Evolutionary conservation across 2,888 invertebrate species (phyloP).

Genomic region (Rhaphigaster nebulosa): DNA sequence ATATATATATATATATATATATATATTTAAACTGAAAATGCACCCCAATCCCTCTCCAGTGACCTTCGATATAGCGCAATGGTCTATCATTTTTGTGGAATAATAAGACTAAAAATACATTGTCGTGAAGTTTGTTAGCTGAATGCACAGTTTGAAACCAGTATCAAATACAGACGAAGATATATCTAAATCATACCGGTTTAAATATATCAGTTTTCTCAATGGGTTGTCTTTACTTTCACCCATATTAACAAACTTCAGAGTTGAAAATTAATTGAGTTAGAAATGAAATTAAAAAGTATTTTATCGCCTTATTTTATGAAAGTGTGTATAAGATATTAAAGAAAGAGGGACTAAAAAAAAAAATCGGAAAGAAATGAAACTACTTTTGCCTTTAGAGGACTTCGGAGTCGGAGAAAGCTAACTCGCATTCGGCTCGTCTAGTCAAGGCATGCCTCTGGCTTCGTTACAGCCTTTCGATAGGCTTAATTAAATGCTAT

Average conservation of each 20-base stretch:
- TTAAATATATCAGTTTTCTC: neutral
- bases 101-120: too few species aligned
- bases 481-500: neutral
- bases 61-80: too few species aligned
- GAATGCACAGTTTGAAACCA: too few species aligned
- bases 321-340: neutral
- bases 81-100: too few species aligned
- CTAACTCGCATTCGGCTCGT: neutral
- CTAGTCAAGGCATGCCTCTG: neutral
- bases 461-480: neutral
- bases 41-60: too few species aligned
- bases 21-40: too few species aligned
- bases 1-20: too few species aligned
- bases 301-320: slow-evolving; percentile 9
- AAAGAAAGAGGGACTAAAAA: neutral
- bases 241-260: neutral
- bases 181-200: too few species aligned
- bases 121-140: too few species aligned
- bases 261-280: neutral
- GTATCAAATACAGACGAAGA: too few species aligned
- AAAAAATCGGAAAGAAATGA: neutral
- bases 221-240: neutral
- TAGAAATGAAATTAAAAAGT: neutral
- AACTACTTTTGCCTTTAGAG: neutral
- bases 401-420: neutral